Percentiles rank a stretch among this genome's conserved stretches.
Evolutionary conservation across 2,888 invertebrate species (phyloP).

Genomic region (Rugalucina vietnamica): DNA sequence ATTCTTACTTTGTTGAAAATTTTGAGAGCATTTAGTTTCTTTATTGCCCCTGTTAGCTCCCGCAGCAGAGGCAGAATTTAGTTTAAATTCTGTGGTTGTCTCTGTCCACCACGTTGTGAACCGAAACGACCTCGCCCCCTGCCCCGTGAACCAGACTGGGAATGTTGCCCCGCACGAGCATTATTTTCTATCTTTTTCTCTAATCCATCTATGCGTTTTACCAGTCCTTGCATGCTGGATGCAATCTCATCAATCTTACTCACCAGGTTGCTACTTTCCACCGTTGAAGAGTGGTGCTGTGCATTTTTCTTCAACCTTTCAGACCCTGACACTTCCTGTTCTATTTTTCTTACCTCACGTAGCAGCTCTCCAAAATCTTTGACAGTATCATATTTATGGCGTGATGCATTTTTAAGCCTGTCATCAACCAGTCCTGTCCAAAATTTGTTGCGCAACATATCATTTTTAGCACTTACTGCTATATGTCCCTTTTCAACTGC

Average conservation of each 20-base stretch:
- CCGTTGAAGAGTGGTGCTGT: not conserved
- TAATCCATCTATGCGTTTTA: not conserved
- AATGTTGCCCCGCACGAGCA: not conserved
- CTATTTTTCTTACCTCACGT: not conserved
- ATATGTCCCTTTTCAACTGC: not conserved
- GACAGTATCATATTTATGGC: not conserved
- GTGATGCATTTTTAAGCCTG: not conserved
- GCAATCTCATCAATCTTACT: not conserved
- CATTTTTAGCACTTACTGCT: not conserved
- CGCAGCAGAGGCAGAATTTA: not conserved
- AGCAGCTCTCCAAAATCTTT: not conserved
- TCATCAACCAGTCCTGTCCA: not conserved
- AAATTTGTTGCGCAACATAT: not conserved
- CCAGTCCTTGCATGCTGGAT: not conserved
- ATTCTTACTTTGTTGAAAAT: not conserved
- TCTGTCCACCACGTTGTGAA: not conserved
- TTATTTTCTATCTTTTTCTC: not conserved
- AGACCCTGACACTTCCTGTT: not conserved
- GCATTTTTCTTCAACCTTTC: not conserved
- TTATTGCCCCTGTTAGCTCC: not conserved
- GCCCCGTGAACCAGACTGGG: not conserved
- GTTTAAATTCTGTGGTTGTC: not conserved
- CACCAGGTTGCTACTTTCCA: not conserved
- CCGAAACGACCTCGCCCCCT: not conserved
- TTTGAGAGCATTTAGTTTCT: not conserved